Conservation (phyloP, 2,113 vertebrate species). For the Gymnorhina tibicen region DNA sequence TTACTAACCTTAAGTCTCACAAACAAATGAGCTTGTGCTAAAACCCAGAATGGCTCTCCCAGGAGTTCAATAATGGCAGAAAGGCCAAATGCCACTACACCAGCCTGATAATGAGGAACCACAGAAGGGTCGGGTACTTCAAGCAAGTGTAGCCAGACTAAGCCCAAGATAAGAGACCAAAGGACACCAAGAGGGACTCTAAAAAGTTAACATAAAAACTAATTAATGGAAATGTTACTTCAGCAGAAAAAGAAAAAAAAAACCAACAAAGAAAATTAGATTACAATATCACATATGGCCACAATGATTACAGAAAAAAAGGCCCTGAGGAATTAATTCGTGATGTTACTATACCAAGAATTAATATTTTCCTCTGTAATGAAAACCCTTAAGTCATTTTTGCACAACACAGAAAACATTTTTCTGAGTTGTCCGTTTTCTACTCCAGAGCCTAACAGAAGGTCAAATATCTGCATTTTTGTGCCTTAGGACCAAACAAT, state of each 20-base stretch:
- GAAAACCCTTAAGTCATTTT: neutral
- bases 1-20: slow-evolving; percentile 86
- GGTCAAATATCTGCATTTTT: neutral
- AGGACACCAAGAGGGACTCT: slow-evolving; percentile 89
- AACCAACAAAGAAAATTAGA: neutral
- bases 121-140: slow-evolving; percentile 82
- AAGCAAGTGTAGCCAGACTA: slow-evolving; percentile 87
- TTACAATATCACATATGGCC: neutral
- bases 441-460: neutral
- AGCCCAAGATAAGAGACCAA: slow-evolving; percentile 83
- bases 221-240: neutral
- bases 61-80: slow-evolving; percentile 90
- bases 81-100: slow-evolving; percentile 86
- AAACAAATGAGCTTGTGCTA: slow-evolving; percentile 93
- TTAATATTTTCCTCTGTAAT: neutral
- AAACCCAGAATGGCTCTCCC: slow-evolving; percentile 90
- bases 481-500: neutral
- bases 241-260: neutral
- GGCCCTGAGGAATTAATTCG: neutral
- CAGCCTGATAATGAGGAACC: slow-evolving; percentile 85
- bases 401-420: neutral
- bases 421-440: neutral
- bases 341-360: neutral
- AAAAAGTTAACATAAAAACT: slow-evolving; percentile 3
- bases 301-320: neutral